Evolutionary conservation across 2,888 invertebrate genomes (phyloP).

Genomic region (Adelognathus sp.): DNA sequence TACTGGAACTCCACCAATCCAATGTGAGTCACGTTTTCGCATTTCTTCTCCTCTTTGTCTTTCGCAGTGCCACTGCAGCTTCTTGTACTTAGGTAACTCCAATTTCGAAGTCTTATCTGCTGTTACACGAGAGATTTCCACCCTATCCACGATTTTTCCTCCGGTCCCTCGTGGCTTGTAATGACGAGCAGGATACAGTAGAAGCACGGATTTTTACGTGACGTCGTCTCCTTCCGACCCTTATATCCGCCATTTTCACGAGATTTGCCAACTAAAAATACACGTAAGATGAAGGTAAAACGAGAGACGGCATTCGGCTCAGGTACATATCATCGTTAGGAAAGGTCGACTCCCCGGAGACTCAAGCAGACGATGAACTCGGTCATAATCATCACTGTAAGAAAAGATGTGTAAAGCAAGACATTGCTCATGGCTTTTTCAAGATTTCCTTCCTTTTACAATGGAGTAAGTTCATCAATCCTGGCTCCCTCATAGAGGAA

Average conservation of each 20-base stretch:
- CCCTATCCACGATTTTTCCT: not conserved
- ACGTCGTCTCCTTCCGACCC: not conserved
- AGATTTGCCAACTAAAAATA: not conserved
- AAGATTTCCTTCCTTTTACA: no score
- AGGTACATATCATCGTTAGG: not conserved
- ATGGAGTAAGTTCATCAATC: no score
- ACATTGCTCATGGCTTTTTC: no score
- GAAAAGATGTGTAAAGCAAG: not conserved
- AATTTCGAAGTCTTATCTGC: conserved; percentile 8
- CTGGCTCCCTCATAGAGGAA: no score
- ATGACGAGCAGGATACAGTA: conserved; percentile 27
- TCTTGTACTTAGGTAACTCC: conserved; percentile 20
- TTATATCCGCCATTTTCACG: not conserved
- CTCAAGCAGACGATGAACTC: not conserved
- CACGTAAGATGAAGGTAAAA: not conserved
- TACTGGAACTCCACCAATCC: conserved; percentile 84
- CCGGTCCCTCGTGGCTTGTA: conserved; percentile 40
- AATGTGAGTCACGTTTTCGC: conserved; percentile 81
- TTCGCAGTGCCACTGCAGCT: not conserved
- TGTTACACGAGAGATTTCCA: conserved; percentile 5
- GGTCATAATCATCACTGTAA: not conserved
- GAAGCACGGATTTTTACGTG: conserved; percentile 15
- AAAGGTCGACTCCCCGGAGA: not conserved
- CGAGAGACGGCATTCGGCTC: not conserved
- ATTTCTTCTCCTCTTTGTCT: conserved; percentile 31